Evolutionary conservation across 64 coral and sea anemone species (phyloP), one percentile per base, ranked within the genome.

Genomic region (Stichodactyla mertensii): DNA sequence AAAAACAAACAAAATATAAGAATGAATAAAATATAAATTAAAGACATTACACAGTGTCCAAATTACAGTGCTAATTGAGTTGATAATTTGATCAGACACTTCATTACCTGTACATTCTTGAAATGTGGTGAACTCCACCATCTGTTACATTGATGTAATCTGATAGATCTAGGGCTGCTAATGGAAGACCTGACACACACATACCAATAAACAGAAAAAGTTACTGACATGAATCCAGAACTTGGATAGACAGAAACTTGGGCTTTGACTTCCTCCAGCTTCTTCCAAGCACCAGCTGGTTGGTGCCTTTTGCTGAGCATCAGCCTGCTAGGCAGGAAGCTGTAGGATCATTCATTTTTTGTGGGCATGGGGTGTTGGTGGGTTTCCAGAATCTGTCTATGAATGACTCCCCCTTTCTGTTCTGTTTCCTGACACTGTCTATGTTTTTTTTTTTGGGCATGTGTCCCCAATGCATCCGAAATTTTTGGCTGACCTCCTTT

Each of bases 111-210:
- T 82, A 69, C 91, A 96, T 96, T 22, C 53, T 61, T 71, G 88
- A 85, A 24, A 96, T 92, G 54, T 74, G 83, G 5, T 57, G 24
- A 74, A 96, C 83, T 53, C 94, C 94, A 26, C 55, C 36, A 62
- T 96, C 85, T 82, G 91, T 92, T 52, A 96, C 54, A 54, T 90
- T 89, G 82, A 92, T 92, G 55, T 96, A 96, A 87, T 96, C 94
- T 45, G 94, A 92, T 52, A 96, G 69, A 89, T 96, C 94, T 77
- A 96, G 81, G 57, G 94, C 36, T 70, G 60, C 55, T 36, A 96
- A 82, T 5, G 94, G 88, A 53, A 96, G 88, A 15, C 86, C 93
- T 95, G 77, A 15, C 9, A 31, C 0, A 31, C n/a, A 74, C 24
- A 2, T 13, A 74, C 24, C 6, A 0, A 74, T 66, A 18, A 66